Base-by-base conservation (phyloP, 92 coral and sea anemone species). In the Isaurus tuberculatus region DNA sequence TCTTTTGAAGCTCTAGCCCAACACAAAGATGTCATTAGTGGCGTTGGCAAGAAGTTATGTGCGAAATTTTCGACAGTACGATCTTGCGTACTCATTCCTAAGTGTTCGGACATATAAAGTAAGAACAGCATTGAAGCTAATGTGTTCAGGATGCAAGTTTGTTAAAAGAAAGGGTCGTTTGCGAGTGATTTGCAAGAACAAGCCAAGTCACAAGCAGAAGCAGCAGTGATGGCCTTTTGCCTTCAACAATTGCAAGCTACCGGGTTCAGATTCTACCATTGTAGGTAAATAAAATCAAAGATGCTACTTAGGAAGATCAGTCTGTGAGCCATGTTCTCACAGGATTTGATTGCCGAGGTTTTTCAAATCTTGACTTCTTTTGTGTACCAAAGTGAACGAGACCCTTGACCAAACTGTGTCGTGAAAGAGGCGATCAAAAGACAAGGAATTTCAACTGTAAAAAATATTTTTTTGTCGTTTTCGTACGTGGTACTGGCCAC, bases 201-300 rank as follows among this genome's bases (percentile, higher is more conserved):
- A 94, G 83, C 93, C 93, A 28, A 94, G 96, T 48, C 99, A 97
- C 94, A 97, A 97, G 81, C 99, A 97, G 79, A 97, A 97, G 65
- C 98, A 97, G 64, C 88, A 89, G 31, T 91, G 89, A 83, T 11
- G 19, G 4, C 16, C 16, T 51, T 6, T 51, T 14, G 58, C 16
- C 22, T 16, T 55, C 25, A 19, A 55, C 27, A 55, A 55, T 46
- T 46, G 16, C 53, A 46, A 19, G 16, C 63, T 26, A 55, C 23
- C 63, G 8, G 25, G 63, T 55, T 55, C 5, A n/a, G 9, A n/a
- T n/a, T 55, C 63, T 19, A 19, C 63, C 19, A 1, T 20, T 55
- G 63, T 26, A 8, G 9, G 23, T 19, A 55, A 5, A 11, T 46
- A 2, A 7, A 46, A 19, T 46, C 16, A 11, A 11, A 46, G 16